Conservation (phyloP, 2,113 vertebrate species). For the Agapornis roseicollis region DNA sequence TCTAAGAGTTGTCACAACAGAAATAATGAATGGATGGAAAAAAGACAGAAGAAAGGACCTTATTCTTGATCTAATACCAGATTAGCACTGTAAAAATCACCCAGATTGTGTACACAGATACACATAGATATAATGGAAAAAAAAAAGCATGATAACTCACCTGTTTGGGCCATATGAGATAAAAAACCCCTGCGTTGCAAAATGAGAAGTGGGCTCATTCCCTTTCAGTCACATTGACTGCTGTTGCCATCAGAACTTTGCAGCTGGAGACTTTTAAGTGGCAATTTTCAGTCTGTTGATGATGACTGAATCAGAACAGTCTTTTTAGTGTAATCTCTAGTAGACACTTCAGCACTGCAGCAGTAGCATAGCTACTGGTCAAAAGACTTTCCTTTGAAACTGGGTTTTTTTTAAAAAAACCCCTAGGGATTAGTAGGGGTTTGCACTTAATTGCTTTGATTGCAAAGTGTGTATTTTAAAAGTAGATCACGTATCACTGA, state of each 20-base stretch:
- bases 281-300: not conserved
- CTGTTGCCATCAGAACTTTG: not conserved
- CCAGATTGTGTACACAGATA: not conserved
- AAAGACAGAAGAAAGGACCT: not conserved
- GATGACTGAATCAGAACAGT: rapidly evolving
- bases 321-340: not conserved
- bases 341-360: not conserved
- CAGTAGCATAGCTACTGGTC: not conserved
- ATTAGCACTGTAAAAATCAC: not conserved
- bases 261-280: not conserved
- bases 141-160: not conserved
- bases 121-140: not conserved
- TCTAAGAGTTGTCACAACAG: not conserved
- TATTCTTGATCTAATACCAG: not conserved
- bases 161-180: not conserved
- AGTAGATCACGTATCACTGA: not conserved
- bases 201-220: not conserved
- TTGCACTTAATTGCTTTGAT: not conserved
- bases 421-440: not conserved
- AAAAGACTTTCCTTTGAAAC: not conserved
- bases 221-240: not conserved
- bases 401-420: not conserved
- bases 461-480: not conserved
- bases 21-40: not conserved
- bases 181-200: not conserved